Conservation (phyloP, 2,113 vertebrate genomes). For the Donacobius atricapilla region DNA sequence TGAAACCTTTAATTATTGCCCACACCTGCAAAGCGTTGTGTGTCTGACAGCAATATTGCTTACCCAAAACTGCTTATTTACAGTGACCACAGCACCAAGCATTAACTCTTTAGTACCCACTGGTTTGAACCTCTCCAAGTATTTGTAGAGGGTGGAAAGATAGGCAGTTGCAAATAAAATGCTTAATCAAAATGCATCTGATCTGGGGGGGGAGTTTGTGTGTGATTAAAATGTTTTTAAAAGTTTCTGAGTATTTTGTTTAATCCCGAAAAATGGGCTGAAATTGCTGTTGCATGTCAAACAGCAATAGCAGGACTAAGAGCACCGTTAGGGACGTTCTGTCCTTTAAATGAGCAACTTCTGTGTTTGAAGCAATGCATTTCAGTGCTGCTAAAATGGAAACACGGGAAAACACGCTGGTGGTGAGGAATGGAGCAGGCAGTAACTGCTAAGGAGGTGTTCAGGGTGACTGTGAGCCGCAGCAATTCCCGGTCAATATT, state of each 20-base stretch:
- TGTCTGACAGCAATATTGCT: constrained; percentile 68
- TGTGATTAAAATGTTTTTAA: neutral
- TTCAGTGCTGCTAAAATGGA: neutral
- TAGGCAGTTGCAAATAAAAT: neutral
- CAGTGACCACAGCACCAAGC: constrained; percentile 39
- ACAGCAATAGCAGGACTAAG: neutral
- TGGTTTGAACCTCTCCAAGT: neutral
- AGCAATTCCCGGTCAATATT: neutral
- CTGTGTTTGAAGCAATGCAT: neutral
- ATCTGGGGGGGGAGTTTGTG: neutral
- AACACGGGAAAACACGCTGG: neutral
- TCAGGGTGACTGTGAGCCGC: neutral
- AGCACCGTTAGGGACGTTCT: neutral
- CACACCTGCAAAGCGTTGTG: constrained; percentile 77
- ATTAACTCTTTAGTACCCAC: constrained; percentile 65
- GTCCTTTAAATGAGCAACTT: neutral
- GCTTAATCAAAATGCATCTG: neutral
- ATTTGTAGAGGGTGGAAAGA: neutral
- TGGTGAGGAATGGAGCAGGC: neutral
- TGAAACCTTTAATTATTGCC: constrained; percentile 83
- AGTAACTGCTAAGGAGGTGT: neutral
- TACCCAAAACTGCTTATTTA: constrained; percentile 68
- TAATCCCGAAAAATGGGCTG: neutral
- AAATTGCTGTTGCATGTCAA: neutral
- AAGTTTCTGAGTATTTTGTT: neutral